phyloP scores from a whole-genome alignment of 2,113 vertebrate species.

The Gallinago jamesoni region DNA sequence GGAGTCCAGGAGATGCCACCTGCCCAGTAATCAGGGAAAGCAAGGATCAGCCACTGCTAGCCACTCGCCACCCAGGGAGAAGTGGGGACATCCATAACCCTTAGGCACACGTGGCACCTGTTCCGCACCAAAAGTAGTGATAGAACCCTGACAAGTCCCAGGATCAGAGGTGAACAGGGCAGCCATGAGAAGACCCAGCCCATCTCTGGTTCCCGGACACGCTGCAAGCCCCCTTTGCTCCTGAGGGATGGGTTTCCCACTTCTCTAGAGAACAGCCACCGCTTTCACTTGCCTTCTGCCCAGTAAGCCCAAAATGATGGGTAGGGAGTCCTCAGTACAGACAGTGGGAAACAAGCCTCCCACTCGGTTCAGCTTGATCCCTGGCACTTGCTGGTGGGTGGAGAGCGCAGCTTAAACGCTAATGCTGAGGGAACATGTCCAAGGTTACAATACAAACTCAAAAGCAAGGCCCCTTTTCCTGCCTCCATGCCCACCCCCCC shows the following conservation, averaged over 20 bases:
- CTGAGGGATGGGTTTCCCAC: background rate
- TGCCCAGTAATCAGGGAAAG: background rate
- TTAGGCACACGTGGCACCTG: background rate
- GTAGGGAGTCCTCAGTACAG: background rate
- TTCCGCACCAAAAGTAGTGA: background rate
- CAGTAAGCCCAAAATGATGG: background rate
- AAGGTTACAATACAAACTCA: conserved; percentile 70
- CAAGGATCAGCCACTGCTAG: background rate
- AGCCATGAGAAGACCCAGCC: background rate
- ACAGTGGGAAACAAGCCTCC: background rate
- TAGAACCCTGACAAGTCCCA: background rate
- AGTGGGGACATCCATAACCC: background rate
- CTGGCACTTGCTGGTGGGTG: conserved; percentile 27
- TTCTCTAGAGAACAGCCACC: background rate
- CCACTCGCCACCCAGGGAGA: background rate
- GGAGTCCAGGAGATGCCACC: background rate
- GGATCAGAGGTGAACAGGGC: background rate
- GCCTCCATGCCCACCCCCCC: conserved; percentile 45
- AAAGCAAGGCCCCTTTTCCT: conserved; percentile 69
- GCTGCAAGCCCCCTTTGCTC: background rate
- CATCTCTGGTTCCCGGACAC: background rate
- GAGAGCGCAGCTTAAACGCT: conserved; percentile 69
- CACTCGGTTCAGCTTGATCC: background rate
- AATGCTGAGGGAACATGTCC: conserved; percentile 69
- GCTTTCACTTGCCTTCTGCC: background rate